Evolutionary conservation across 2,888 invertebrate genomes (phyloP).

Genomic region (Cephonodes hylas): DNA sequence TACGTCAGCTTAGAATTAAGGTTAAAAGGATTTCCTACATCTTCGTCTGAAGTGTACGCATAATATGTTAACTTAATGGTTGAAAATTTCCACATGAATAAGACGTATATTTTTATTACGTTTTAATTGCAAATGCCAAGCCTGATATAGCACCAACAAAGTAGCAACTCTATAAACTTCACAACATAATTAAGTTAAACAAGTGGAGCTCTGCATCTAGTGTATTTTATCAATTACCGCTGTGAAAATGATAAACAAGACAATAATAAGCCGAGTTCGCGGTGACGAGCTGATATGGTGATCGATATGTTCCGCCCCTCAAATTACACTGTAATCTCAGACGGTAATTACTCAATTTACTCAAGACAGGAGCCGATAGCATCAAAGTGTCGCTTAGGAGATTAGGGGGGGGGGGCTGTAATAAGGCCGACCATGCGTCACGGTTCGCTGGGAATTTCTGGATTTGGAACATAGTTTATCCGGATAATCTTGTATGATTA

Average conservation of each 20-base stretch:
- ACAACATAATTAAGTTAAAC: neutral
- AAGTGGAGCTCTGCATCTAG: neutral
- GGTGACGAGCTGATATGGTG: constrained; percentile 39
- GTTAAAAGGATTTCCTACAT: neutral
- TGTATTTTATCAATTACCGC: neutral
- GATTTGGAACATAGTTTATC: neutral
- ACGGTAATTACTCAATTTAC: constrained; percentile 74
- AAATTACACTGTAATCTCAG: constrained; percentile 66
- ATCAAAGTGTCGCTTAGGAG: constrained; percentile 53
- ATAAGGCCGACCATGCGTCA: constrained; percentile 25
- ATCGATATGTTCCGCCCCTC: constrained; percentile 64
- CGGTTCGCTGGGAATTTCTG: neutral
- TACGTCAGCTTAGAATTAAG: neutral
- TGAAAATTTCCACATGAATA: too few species aligned
- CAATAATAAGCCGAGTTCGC: constrained; percentile 19
- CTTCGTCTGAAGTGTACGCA: neutral
- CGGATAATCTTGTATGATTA: neutral
- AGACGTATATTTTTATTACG: too few species aligned
- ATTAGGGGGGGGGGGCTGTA: constrained; percentile 43
- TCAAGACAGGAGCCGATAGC: constrained; percentile 59
- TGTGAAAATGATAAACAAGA: constrained; percentile 24
- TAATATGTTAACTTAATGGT: neutral
- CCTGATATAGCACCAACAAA: too few species aligned
- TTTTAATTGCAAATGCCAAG: too few species aligned
- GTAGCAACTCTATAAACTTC: neutral